Evolutionary conservation across 2,888 invertebrate species (phyloP).

Genomic region (Petrophora chlorosata): DNA sequence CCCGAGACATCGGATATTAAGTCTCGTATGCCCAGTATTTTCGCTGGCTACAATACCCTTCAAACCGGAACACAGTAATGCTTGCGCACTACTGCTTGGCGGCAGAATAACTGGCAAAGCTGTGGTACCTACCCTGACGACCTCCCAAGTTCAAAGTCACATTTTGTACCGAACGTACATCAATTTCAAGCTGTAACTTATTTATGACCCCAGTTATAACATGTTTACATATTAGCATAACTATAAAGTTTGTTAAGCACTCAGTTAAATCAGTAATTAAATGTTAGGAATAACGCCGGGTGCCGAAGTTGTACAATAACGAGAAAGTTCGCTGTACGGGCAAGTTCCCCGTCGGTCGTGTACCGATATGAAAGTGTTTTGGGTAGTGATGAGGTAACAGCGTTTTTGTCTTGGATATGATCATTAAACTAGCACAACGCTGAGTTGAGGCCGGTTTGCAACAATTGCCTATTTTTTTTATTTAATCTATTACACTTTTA

Average conservation of each 20-base stretch:
- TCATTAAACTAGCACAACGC: background rate
- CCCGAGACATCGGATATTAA: no score
- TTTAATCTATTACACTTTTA: no score
- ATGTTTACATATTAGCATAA: slow-evolving; percentile 15
- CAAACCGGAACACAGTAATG: no score
- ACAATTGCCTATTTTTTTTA: no score
- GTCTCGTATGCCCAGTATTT: no score
- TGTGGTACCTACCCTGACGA: no score
- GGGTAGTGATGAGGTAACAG: slow-evolving; percentile 10
- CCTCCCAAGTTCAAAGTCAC: no score
- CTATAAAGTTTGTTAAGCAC: slow-evolving; percentile 39
- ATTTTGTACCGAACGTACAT: no score
- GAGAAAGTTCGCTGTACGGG: slow-evolving; percentile 46
- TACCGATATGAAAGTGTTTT: slow-evolving; percentile 30
- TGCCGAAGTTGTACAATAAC: slow-evolving; percentile 61
- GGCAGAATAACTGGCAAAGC: no score
- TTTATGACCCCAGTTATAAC: slow-evolving; percentile 4
- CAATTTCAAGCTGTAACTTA: background rate
- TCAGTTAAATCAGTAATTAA: slow-evolving; percentile 58
- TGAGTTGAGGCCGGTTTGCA: no score
- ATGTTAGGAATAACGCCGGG: slow-evolving; percentile 50
- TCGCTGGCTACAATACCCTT: no score
- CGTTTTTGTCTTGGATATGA: background rate
- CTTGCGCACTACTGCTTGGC: no score
- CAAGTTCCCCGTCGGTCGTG: slow-evolving; percentile 35